phyloP scores from a whole-genome alignment of 1,140 invertebrate genomes.

The Cherax quadricarinatus region DNA sequence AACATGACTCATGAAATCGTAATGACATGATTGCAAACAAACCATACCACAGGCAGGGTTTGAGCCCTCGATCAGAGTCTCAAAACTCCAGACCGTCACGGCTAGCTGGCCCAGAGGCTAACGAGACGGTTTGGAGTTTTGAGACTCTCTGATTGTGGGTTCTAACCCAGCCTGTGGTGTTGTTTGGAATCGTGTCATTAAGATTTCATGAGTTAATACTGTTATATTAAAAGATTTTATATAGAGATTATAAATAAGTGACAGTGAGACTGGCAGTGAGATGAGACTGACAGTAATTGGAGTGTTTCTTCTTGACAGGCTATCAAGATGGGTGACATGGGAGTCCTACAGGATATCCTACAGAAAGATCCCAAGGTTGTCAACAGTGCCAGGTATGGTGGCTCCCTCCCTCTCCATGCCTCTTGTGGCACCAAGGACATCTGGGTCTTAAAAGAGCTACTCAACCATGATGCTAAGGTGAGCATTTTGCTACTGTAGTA shows the following conservation, averaged over 20 bases:
- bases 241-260: neutral
- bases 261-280: neutral
- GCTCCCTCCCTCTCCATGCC: slow-evolving; percentile 5
- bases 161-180: too few species aligned
- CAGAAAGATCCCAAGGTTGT: neutral
- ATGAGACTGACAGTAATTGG: neutral
- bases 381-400: neutral
- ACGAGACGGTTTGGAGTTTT: too few species aligned
- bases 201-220: too few species aligned
- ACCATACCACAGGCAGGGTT: too few species aligned
- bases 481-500: neutral
- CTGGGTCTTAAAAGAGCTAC: neutral
- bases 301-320: neutral
- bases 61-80: too few species aligned
- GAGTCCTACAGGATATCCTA: neutral
- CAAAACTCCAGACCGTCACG: too few species aligned
- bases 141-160: too few species aligned
- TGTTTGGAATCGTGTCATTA: too few species aligned
- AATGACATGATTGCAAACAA: too few species aligned
- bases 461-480: slow-evolving; percentile 25
- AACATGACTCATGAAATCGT: too few species aligned
- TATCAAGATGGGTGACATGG: slow-evolving; percentile 9
- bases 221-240: neutral
- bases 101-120: too few species aligned
- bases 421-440: neutral